These are phyloP conservation scores for Dendrophyllia cribrosa DNA, from an alignment of 64 coral and sea anemone species.

Conservation along the genomic window DNA sequence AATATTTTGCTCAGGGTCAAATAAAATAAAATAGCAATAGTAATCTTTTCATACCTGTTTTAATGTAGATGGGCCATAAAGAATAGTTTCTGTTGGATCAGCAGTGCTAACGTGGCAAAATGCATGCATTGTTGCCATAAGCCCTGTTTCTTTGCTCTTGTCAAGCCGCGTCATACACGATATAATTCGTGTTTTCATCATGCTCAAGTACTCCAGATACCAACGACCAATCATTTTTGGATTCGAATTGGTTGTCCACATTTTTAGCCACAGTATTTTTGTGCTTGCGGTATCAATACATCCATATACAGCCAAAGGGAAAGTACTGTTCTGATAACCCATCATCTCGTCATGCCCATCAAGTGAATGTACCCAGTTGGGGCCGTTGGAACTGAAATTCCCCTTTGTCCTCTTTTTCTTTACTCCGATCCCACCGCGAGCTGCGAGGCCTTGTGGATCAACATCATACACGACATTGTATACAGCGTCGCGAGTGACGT, in stretches of 20 bases:
- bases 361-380: constrained; percentile 7
- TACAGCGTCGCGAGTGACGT: constrained; percentile 28
- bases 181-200: constrained; percentile 39
- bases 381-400: neutral
- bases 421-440: neutral
- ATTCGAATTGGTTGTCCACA: constrained; percentile 51
- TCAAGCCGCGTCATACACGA: neutral
- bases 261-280: constrained; percentile 70
- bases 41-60: too few relatives aligned
- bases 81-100: constrained; percentile 1
- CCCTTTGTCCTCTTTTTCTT: constrained; percentile 25
- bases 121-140: constrained; percentile 41
- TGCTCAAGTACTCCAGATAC: constrained; percentile 59
- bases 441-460: constrained; percentile 9
- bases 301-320: constrained; percentile 57
- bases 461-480: constrained; percentile 24
- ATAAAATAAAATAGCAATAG: too few relatives aligned
- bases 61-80: constrained; percentile 58
- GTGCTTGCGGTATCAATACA: constrained; percentile 71
- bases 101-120: neutral
- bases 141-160: constrained; percentile 27
- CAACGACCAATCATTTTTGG: constrained; percentile 45
- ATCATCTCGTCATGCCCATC: constrained; percentile 42
- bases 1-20: too few relatives aligned
- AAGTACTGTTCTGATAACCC: constrained; percentile 46